Percentiles rank a stretch among this genome's conserved stretches.
phyloP scores from a whole-genome alignment of 2,888 invertebrate species.

The Cerastoderma edule region DNA sequence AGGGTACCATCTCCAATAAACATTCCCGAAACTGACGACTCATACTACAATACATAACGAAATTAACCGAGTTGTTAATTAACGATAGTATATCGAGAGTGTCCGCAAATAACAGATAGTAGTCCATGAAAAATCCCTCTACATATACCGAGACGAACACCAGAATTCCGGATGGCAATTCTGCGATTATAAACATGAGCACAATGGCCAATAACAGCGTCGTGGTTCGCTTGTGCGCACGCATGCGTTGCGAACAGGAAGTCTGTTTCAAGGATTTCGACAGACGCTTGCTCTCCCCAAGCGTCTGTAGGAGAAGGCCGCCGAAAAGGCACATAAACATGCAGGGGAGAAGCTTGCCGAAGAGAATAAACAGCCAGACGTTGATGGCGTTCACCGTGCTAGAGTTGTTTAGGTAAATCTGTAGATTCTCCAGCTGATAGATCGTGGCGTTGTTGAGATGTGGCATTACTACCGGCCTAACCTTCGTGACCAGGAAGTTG shows the following conservation, averaged over 20 bases:
- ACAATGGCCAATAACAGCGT: slow-evolving; percentile 90
- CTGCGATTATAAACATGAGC: slow-evolving; percentile 93
- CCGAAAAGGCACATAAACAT: slow-evolving; percentile 90
- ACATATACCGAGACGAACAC: slow-evolving; percentile 92
- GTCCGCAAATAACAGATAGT: slow-evolving; percentile 88
- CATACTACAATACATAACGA: slow-evolving; percentile 96
- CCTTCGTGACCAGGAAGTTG: slow-evolving; percentile 69
- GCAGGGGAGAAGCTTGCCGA: slow-evolving; percentile 96
- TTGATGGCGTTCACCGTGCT: slow-evolving; percentile 84
- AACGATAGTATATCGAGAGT: slow-evolving; percentile 95
- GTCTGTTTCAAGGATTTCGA: slow-evolving; percentile 70
- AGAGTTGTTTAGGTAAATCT: slow-evolving; percentile 46
- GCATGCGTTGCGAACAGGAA: slow-evolving; percentile 61
- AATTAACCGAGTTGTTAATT: slow-evolving; percentile 95
- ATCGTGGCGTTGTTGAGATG: slow-evolving; percentile 51
- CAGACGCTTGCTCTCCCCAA: slow-evolving; percentile 75
- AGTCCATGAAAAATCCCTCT: slow-evolving; percentile 87
- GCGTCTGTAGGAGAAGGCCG: slow-evolving; percentile 82
- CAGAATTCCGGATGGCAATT: slow-evolving; percentile 91
- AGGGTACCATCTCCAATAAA: slow-evolving; percentile 85
- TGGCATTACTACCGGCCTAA: slow-evolving; percentile 39
- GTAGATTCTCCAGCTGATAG: slow-evolving; percentile 60
- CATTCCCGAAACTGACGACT: slow-evolving; percentile 93
- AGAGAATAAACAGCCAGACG: slow-evolving; percentile 96
- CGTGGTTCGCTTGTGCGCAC: slow-evolving; percentile 89